A percentile compares a stretch with the other conserved stretches of the same genome.
Evolutionary conservation across 2,888 invertebrate species (phyloP).

Genomic region (Zeuzera pyrina): DNA sequence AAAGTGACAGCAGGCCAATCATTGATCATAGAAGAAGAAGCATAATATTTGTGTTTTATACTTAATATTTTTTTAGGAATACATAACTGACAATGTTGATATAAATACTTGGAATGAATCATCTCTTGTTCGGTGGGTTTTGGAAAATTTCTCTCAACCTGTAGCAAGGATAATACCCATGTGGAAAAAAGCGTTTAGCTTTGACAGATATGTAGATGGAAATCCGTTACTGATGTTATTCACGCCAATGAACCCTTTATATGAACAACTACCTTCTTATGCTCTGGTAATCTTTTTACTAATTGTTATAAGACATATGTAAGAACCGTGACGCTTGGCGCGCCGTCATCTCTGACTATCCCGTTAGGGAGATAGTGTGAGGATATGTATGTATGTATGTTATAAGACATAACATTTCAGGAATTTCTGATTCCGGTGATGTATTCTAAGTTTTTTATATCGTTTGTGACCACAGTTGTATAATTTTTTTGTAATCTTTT

Average conservation of each 20-base stretch:
- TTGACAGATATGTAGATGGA: constrained; percentile 78
- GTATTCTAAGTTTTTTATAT: too few relatives aligned
- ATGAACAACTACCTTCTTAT: constrained; percentile 76
- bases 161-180: constrained; percentile 79
- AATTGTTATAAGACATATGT: too few relatives aligned
- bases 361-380: too few relatives aligned
- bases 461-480: too few relatives aligned
- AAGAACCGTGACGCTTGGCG: too few relatives aligned
- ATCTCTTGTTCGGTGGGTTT: constrained; percentile 73
- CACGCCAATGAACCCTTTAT: constrained; percentile 83
- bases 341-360: too few relatives aligned
- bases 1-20: neutral
- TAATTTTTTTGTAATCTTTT: too few relatives aligned
- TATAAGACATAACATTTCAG: too few relatives aligned
- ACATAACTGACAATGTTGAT: constrained; percentile 44
- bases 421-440: too few relatives aligned
- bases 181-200: constrained; percentile 78
- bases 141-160: constrained; percentile 73
- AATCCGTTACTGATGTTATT: constrained; percentile 85
- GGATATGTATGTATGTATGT: too few relatives aligned
- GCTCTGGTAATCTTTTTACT: constrained; percentile 82
- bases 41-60: neutral
- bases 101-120: constrained; percentile 49
- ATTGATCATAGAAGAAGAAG: too few relatives aligned
- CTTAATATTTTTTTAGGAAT: constrained; percentile 52